Conservation (phyloP, 2,888 invertebrate genomes). For the Hemistola chrysoprasaria region DNA sequence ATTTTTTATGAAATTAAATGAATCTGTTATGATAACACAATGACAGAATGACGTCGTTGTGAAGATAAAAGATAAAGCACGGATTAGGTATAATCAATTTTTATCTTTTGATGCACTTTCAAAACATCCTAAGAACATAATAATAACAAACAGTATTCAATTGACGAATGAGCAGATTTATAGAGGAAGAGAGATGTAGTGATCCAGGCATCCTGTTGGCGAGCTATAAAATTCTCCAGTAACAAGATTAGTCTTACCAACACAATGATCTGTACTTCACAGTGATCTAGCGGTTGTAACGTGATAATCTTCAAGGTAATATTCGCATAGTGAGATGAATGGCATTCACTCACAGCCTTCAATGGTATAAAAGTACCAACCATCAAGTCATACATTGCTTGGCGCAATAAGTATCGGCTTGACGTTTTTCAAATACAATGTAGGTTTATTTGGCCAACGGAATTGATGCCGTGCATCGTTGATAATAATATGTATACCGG, state of each 20-base stretch:
- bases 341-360: slow-evolving; percentile 3
- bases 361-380: no score
- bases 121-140: slow-evolving; percentile 16
- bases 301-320: slow-evolving; percentile 19
- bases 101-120: slow-evolving; percentile 33
- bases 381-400: no score
- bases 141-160: slow-evolving; percentile 24
- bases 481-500: slow-evolving; percentile 41
- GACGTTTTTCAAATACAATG: slow-evolving; percentile 31
- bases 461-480: slow-evolving; percentile 35
- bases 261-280: slow-evolving; percentile 11
- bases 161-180: slow-evolving; percentile 39
- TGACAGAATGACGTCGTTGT: slow-evolving; percentile 31
- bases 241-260: slow-evolving; percentile 17
- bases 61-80: slow-evolving; percentile 41
- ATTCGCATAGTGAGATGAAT: slow-evolving; percentile 19
- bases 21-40: slow-evolving; percentile 4
- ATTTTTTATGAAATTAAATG: no score
- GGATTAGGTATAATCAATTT: slow-evolving; percentile 28
- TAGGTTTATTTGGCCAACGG: slow-evolving; percentile 39
- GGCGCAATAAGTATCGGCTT: slow-evolving; percentile 8
- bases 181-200: slow-evolving; percentile 46
- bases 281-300: slow-evolving; percentile 16
- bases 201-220: slow-evolving; percentile 54
- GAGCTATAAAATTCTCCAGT: slow-evolving; percentile 34